These are phyloP conservation scores for Pipistrellus nathusii DNA, from an alignment of 2,797 vertebrate genomes.

Conservation along the genomic window DNA sequence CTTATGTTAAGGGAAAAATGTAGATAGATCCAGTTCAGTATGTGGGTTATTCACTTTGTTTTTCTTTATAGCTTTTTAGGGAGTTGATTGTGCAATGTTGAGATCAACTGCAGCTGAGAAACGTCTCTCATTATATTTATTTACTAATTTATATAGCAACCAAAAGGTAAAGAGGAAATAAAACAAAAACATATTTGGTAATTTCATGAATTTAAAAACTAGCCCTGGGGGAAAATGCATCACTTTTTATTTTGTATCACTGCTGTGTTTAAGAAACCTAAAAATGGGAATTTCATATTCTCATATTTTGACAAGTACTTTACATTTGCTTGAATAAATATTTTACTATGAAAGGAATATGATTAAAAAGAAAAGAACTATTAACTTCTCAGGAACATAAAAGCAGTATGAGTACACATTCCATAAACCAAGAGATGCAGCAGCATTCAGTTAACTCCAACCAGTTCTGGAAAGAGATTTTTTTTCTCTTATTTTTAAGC, in stretches of 20 bases:
- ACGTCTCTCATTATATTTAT: conserved; percentile 82
- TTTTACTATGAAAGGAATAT: conserved; percentile 79
- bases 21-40: conserved; percentile 76
- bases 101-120: conserved; percentile 82
- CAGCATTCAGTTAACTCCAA: conserved; percentile 83
- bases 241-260: conserved; percentile 81
- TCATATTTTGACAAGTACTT: conserved; percentile 79
- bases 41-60: conserved; percentile 83
- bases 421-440: conserved; percentile 80
- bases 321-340: conserved; percentile 83
- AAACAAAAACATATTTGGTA: conserved; percentile 86
- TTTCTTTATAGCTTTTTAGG: conserved; percentile 84
- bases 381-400: conserved; percentile 75
- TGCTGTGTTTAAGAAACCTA: conserved; percentile 79
- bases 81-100: conserved; percentile 82
- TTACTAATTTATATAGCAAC: conserved; percentile 85
- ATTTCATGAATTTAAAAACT: conserved; percentile 86
- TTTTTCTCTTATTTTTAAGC: conserved; percentile 74
- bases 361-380: conserved; percentile 82
- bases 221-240: conserved; percentile 72
- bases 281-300: conserved; percentile 77
- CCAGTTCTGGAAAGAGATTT: conserved; percentile 75
- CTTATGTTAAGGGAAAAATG: conserved; percentile 75
- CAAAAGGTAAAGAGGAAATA: conserved; percentile 83
- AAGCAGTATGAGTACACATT: conserved; percentile 68